Evolutionary conservation across 2,113 vertebrate genomes (phyloP), one percentile per base, ranked within the genome.

Genomic region (Peromyscus californicus): DNA sequence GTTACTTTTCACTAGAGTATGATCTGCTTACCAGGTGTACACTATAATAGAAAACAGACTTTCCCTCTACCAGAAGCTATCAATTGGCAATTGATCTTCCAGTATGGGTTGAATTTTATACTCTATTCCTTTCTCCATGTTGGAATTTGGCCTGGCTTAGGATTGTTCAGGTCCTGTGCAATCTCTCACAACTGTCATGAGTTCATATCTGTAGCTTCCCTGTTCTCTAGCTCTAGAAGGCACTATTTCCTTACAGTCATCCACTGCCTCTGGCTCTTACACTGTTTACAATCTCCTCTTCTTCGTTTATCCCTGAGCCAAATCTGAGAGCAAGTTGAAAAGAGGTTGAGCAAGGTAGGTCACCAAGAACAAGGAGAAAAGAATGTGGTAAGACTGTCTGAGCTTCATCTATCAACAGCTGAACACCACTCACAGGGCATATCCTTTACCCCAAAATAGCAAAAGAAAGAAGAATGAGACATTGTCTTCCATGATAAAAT

Each of bases 401-500:
- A 26, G 33, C 54, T 2, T 26, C 8, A 15, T 8, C 13, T 26
- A 31, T 31, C 3, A 90, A 19, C 4, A 54, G 17, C 45, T 51
- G 36, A 74, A 57, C n/a, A 0, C n/a, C 33, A 12, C 2, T 9
- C 10, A 65, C 6, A 80, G 0, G 15, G 1, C 7, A 0, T 3
- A 21, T 22, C 72, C 33, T 16, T 48, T 45, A 29, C 17, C 4
- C 11, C 26, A 22, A 36, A 3, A 29, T 48, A 17, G 15, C 4
- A 36, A 65, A n/a, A 57, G 12, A 69, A 67, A 19, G 26, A 2
- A 69, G 4, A 7, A 22, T 0, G 10, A 21, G 17, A 0, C 7
- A 59, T 22, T n/a, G 69, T 19, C 10, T 59, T 16, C 5, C 4
- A 1, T 11, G 4, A 33, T 16, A 48, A 36, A 74, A 39, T 48